These are phyloP conservation scores for Eueremaeus valkanovi DNA, from an alignment of 2,888 invertebrate genomes.

Conservation along the genomic window DNA sequence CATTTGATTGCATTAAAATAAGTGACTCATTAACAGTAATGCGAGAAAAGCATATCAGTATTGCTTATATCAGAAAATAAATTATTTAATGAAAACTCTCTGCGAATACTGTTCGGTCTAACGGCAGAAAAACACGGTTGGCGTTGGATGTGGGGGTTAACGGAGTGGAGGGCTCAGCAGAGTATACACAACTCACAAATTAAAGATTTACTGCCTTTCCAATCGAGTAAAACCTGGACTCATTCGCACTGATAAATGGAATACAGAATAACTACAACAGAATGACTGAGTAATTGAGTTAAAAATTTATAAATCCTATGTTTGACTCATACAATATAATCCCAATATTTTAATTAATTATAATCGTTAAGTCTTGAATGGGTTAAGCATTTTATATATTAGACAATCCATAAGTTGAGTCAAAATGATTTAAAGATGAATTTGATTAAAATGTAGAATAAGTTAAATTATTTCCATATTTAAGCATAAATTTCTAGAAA, in stretches of 20 bases:
- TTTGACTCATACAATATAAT: not conserved
- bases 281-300: constrained; percentile 5
- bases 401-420: too few relatives aligned
- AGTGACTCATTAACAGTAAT: constrained; percentile 14
- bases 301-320: not conserved
- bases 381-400: not conserved
- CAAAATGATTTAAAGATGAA: not conserved
- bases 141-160: not conserved
- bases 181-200: not conserved
- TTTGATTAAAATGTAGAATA: not conserved
- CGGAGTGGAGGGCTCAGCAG: not conserved
- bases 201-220: too few relatives aligned
- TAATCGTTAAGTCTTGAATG: not conserved
- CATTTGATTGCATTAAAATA: constrained; percentile 22
- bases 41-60: not conserved
- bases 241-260: not conserved
- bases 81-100: constrained; percentile 2
- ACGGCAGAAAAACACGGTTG: not conserved
- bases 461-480: not conserved
- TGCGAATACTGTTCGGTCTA: too few relatives aligned
- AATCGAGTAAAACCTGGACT: not conserved
- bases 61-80: constrained; percentile 2
- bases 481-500: not conserved
- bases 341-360: too few relatives aligned
- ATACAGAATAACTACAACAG: not conserved